Base-by-base conservation (phyloP, 2,888 invertebrate species). In the Pemphredon lugubris region DNA sequence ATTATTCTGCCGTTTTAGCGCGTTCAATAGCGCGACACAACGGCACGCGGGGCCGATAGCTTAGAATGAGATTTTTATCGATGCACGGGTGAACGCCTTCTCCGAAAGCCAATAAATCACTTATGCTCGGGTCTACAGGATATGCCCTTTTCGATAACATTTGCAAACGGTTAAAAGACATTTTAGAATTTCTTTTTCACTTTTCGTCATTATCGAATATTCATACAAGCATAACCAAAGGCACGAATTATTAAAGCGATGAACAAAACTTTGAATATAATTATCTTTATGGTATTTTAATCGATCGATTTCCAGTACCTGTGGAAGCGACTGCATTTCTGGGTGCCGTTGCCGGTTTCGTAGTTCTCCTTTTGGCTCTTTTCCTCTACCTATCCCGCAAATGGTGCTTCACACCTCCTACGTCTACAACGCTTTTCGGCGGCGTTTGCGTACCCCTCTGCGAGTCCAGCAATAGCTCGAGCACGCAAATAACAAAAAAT, bases 311-410 rank as follows among this genome's bases (percentile, higher is more conserved):
- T 84, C n/a, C 91, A 91, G 94, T 93, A 90, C 91, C 94, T 90
- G 93, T 94, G 90, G 97, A 97, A 92, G 95, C 96, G 84, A 95
- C 96, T 84, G 96, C 96, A 87, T 95, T 97, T 89, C 92, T 97
- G 89, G 96, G 96, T 86, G 96, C 95, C 73, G 94, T 97, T 84
- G 95, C 95, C 73, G 96, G 95, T 74, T 94, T 97, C 87, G 94
- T 97, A 59, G 94, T 94, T 18, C 91, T 97, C 69, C 92, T 97
- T 81, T 91, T 97, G 84, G 94, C 97, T 77, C 93, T 97, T 85
- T 94, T 97, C 84, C 92, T 97, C 79, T 97, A 97, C 91, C 93
- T 97, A 79, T 96, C 96, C 88, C 94, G 96, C 86, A 94, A 93
- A 90, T 92, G 95, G 90, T 94, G 94, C 86, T 94, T 93, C 87